Evolutionary conservation across 2,888 invertebrate genomes (phyloP).

Genomic region (Hylaea fasciaria): DNA sequence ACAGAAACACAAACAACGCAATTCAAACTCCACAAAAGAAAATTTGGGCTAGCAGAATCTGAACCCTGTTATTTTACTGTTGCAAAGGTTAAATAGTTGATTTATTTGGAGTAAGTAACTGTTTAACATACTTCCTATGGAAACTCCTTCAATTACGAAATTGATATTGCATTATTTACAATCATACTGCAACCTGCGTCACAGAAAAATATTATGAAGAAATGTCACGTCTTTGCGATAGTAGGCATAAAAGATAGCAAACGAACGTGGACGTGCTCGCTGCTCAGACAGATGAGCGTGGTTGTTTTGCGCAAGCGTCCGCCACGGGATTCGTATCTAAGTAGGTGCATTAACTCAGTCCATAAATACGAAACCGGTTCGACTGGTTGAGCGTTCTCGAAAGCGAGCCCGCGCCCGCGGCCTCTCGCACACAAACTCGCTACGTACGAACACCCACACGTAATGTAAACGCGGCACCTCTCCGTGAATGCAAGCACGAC

Average conservation of each 20-base stretch:
- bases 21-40: no score
- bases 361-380: conserved; percentile 83
- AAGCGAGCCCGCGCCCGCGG: conserved; percentile 81
- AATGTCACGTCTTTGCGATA: conserved; percentile 61
- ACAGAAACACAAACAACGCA: no score
- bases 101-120: no score
- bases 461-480: conserved; percentile 70
- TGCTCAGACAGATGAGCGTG: conserved; percentile 60
- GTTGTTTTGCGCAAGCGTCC: conserved; percentile 78
- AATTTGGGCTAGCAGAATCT: no score
- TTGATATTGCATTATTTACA: conserved; percentile 61
- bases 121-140: no score
- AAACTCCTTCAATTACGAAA: conserved; percentile 9
- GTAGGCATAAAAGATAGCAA: conserved; percentile 60
- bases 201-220: conserved; percentile 56
- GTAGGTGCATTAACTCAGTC: conserved; percentile 82
- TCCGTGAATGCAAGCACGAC: conserved; percentile 78
- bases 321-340: conserved; percentile 77
- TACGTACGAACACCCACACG: conserved; percentile 80
- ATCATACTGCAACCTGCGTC: conserved; percentile 61
- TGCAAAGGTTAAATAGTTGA: no score
- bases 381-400: conserved; percentile 83
- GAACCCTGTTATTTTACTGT: no score
- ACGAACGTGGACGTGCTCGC: conserved; percentile 63
- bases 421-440: conserved; percentile 77